These are phyloP conservation scores for Phoeniculus purpureus DNA, from an alignment of 2,797 vertebrate species.

Conservation along the genomic window DNA sequence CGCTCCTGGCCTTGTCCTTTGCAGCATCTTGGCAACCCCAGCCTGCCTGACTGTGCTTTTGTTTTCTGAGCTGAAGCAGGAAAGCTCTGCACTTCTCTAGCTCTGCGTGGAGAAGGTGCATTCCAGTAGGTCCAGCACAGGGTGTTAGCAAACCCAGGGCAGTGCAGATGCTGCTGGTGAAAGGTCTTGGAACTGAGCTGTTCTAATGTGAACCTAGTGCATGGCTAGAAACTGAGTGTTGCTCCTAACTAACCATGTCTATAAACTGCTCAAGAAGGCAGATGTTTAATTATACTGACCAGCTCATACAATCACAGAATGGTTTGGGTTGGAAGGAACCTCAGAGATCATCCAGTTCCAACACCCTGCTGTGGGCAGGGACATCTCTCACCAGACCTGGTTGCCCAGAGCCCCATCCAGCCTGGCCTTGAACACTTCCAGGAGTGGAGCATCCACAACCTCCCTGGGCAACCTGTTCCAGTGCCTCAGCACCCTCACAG, in stretches of 20 bases:
- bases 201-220: background rate
- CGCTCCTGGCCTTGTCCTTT: background rate
- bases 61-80: background rate
- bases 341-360: too few relatives aligned
- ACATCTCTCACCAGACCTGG: too few relatives aligned
- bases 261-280: background rate
- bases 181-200: background rate
- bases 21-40: accelerated
- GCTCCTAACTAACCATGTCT: background rate
- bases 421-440: too few relatives aligned
- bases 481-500: too few relatives aligned
- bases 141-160: background rate
- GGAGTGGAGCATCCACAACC: too few relatives aligned
- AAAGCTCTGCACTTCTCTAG: background rate
- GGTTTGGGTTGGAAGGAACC: too few relatives aligned
- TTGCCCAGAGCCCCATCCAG: too few relatives aligned
- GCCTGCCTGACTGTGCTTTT: background rate
- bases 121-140: accelerated
- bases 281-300: background rate
- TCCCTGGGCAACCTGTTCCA: too few relatives aligned
- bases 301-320: background rate
- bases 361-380: too few relatives aligned
- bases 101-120: background rate
- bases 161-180: background rate
- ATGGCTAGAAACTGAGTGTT: background rate